Percentiles rank a stretch among this genome's conserved stretches.
Evolutionary conservation across 1,140 invertebrate species (phyloP).

Genomic region (Agrypnia vestita): DNA sequence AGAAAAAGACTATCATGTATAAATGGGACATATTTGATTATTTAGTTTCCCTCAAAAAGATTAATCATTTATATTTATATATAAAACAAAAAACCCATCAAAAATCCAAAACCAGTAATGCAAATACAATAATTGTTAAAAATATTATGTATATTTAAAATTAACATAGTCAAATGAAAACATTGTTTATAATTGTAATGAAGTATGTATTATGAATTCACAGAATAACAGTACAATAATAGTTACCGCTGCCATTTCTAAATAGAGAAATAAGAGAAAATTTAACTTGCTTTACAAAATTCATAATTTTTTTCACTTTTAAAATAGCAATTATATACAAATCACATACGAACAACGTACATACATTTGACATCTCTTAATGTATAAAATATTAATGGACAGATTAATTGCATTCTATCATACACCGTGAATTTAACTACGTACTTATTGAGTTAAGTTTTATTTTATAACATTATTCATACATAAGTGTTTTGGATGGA

Average conservation of each 20-base stretch:
- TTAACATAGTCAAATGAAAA: too few relatives aligned
- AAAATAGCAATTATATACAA: slow-evolving; percentile 49
- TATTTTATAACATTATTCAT: slow-evolving; percentile 59
- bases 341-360: slow-evolving; percentile 48
- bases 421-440: slow-evolving; percentile 59
- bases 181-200: too few relatives aligned
- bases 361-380: slow-evolving; percentile 47
- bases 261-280: not conserved
- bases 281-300: slow-evolving; percentile 24
- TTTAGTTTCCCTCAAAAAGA: not conserved
- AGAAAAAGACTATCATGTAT: too few relatives aligned
- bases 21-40: too few relatives aligned
- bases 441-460: slow-evolving; percentile 52
- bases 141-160: not conserved
- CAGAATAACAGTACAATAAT: too few relatives aligned
- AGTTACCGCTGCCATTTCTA: slow-evolving; percentile 2
- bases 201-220: too few relatives aligned
- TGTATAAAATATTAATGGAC: slow-evolving; percentile 61
- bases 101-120: slow-evolving; percentile 31
- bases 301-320: slow-evolving; percentile 39
- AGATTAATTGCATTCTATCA: slow-evolving; percentile 61
- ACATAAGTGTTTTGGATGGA: slow-evolving; percentile 60
- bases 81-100: slow-evolving; percentile 24
- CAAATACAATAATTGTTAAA: not conserved
- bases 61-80: not conserved